phyloP scores from a whole-genome alignment of 2,797 vertebrate genomes.

The Hoplostethus atlanticus region DNA sequence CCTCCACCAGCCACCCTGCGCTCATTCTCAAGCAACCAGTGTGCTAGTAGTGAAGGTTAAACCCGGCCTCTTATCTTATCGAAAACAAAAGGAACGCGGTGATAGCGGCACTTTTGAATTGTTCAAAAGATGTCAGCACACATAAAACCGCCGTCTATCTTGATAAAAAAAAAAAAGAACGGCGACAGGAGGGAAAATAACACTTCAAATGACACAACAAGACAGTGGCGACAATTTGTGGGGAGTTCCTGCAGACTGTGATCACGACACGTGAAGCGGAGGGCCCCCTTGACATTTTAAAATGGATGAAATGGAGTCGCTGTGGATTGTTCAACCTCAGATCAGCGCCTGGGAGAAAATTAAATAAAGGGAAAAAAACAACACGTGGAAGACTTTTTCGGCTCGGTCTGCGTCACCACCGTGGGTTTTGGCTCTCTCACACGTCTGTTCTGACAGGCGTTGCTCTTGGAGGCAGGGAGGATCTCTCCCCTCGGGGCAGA shows the following conservation, averaged over 20 bases:
- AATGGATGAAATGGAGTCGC: slow-evolving; percentile 57
- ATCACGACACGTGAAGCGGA: slow-evolving; percentile 68
- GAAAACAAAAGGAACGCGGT: slow-evolving; percentile 67
- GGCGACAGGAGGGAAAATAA: slow-evolving; percentile 61
- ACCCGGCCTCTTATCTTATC: slow-evolving; percentile 63
- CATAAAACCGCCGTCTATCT: slow-evolving; percentile 57
- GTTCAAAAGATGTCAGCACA: slow-evolving; percentile 66
- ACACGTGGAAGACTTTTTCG: slow-evolving; percentile 23
- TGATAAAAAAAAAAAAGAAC: slow-evolving; percentile 59
- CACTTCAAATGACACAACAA: slow-evolving; percentile 75
- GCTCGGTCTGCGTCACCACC: slow-evolving; percentile 53
- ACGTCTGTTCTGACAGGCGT: slow-evolving; percentile 70
- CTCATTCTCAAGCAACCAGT: slow-evolving; percentile 49
- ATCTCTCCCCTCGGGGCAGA: slow-evolving; percentile 76
- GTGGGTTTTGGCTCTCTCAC: slow-evolving; percentile 59
- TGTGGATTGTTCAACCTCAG: slow-evolving; percentile 56
- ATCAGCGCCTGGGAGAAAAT: slow-evolving; percentile 59
- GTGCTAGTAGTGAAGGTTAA: slow-evolving; percentile 68
- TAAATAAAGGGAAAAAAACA: slow-evolving; percentile 16
- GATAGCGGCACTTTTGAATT: slow-evolving; percentile 58
- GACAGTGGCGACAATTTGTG: slow-evolving; percentile 67
- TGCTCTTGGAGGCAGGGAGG: slow-evolving; percentile 72
- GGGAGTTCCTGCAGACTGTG: slow-evolving; percentile 67
- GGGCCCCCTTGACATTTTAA: slow-evolving; percentile 69
- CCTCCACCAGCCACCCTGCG: slow-evolving; percentile 30